Percentiles rank a stretch among this genome's conserved stretches.
Evolutionary conservation across 2,888 invertebrate genomes (phyloP).

Genomic region (Hypena proboscidalis): DNA sequence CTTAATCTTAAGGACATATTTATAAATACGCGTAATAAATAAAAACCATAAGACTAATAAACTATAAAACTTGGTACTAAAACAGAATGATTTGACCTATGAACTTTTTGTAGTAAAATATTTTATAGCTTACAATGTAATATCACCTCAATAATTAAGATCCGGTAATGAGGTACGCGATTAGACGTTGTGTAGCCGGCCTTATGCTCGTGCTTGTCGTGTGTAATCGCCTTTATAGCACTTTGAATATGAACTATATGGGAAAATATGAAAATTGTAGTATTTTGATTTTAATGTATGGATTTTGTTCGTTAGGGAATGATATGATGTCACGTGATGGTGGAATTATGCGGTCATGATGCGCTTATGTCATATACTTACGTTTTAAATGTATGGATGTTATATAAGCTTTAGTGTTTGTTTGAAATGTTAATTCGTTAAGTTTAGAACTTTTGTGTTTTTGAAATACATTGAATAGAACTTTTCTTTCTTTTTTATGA

Average conservation of each 20-base stretch:
- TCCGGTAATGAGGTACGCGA: slow-evolving; percentile 61
- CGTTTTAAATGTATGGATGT: no score
- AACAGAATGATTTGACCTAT: no score
- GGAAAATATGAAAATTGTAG: slow-evolving; percentile 30
- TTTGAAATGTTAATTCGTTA: no score
- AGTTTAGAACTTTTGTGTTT: no score
- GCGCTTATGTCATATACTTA: no score
- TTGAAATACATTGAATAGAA: no score
- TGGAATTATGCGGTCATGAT: no score
- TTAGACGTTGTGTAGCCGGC: slow-evolving; percentile 62
- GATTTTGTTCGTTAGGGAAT: slow-evolving; percentile 16
- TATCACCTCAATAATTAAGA: slow-evolving; percentile 66
- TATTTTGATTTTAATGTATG: slow-evolving; percentile 18
- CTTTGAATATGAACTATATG: slow-evolving; percentile 46
- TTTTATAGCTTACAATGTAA: slow-evolving; percentile 40
- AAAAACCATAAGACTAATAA: no score
- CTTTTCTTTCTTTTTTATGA: no score
- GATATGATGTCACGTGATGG: slow-evolving; percentile 1
- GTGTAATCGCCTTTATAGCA: slow-evolving; percentile 53
- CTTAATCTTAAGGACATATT: no score
- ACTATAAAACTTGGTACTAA: no score
- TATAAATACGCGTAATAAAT: no score
- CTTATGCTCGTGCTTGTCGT: slow-evolving; percentile 59
- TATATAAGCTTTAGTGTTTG: not conserved
- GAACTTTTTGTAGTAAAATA: not conserved